Percentiles rank a stretch among this genome's conserved stretches.
Evolutionary conservation across 2,113 vertebrate species (phyloP).

Genomic region (Seriola rivoliana): DNA sequence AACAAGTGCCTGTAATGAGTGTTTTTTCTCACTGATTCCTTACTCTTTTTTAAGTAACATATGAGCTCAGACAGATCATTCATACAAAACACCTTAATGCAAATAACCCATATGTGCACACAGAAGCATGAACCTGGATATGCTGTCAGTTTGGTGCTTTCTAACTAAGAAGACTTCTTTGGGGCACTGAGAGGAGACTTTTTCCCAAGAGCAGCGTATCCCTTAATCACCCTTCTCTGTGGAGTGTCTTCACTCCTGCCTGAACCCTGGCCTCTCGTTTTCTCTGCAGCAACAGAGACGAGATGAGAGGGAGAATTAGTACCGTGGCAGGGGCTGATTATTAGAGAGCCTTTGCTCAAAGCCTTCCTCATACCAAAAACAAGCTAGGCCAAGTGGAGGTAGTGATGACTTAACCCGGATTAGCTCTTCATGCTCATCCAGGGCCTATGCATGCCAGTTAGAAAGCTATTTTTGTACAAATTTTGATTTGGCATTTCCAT

Average conservation of each 20-base stretch:
- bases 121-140: not conserved
- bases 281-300: slow-evolving; percentile 43
- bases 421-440: slow-evolving; percentile 42
- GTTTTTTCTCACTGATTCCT: not conserved
- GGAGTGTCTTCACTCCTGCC: slow-evolving; percentile 50
- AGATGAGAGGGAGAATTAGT: slow-evolving; percentile 63
- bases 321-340: slow-evolving; percentile 53
- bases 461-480: not conserved
- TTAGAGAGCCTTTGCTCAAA: slow-evolving; percentile 49
- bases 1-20: slow-evolving; percentile 17
- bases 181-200: slow-evolving; percentile 9
- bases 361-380: slow-evolving; percentile 47
- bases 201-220: slow-evolving; percentile 45
- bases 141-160: slow-evolving; percentile 18
- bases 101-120: not conserved
- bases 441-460: slow-evolving; percentile 4
- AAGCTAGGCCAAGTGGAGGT: slow-evolving; percentile 45
- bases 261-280: slow-evolving; percentile 57
- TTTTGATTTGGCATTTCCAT: not conserved
- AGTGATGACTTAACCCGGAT: slow-evolving; percentile 57
- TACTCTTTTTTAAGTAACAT: slow-evolving; percentile 8
- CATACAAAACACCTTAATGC: not conserved
- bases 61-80: not conserved
- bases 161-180: slow-evolving; percentile 25
- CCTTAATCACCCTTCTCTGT: slow-evolving; percentile 61